Conservation (phyloP, 1,140 invertebrate genomes). For the Cotesia glomerata region DNA sequence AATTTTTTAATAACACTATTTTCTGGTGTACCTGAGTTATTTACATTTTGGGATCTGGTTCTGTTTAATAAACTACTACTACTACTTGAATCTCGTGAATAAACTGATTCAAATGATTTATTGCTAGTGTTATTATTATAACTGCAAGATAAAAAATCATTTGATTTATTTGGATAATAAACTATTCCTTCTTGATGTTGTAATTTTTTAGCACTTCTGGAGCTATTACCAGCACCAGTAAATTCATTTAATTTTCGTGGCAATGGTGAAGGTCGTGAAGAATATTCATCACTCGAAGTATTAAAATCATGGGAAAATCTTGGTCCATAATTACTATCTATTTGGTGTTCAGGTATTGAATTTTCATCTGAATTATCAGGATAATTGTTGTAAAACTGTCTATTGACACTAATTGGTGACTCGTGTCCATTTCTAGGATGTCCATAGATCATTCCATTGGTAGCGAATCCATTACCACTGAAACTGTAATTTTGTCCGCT, state of each 20-base stretch:
- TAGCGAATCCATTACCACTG: conserved; percentile 26
- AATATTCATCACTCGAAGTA: neutral
- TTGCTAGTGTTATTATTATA: neutral
- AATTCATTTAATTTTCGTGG: neutral
- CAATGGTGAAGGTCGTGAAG: neutral
- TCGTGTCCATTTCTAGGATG: conserved; percentile 43
- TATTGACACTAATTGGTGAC: conserved; percentile 4
- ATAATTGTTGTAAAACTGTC: neutral
- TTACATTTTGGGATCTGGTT: conserved; percentile 28
- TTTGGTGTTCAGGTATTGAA: conserved; percentile 3
- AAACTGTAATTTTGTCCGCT: conserved; percentile 26
- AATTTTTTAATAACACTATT: conserved; percentile 28
- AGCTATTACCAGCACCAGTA: too few species aligned
- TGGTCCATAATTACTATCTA: neutral
- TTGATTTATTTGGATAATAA: conserved; percentile 35
- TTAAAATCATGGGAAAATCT: neutral
- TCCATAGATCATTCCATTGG: conserved; percentile 42
- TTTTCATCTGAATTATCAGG: neutral
- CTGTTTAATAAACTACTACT: neutral
- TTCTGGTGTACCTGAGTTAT: neutral
- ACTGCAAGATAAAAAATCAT: conserved; percentile 9
- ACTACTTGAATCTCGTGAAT: neutral
- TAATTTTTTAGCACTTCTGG: conserved; percentile 3
- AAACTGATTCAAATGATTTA: neutral
- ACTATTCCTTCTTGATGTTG: conserved; percentile 26